Percentiles rank a stretch among this genome's conserved stretches.
Conservation (phyloP, 2,888 invertebrate species). For the Papilio elwesi region DNA sequence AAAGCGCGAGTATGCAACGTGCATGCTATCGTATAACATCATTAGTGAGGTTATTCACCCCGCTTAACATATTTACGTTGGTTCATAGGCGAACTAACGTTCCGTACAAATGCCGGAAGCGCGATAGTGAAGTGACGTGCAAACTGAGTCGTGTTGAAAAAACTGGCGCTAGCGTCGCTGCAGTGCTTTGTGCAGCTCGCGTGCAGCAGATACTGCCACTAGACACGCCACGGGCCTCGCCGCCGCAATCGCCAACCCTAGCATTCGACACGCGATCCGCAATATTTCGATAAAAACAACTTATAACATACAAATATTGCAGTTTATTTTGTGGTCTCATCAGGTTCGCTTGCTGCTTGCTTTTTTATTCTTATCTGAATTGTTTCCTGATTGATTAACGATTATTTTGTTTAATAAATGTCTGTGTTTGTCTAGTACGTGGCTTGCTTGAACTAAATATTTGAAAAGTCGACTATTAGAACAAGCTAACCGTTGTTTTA, state of each 20-base stretch:
- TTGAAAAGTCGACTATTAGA: slow-evolving; percentile 7
- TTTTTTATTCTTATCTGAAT: slow-evolving; percentile 21
- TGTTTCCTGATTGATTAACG: slow-evolving; percentile 21
- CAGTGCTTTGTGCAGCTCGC: slow-evolving; percentile 36
- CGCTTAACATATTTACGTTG: slow-evolving; percentile 29
- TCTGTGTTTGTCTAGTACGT: slow-evolving; percentile 1
- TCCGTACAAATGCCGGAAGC: slow-evolving; percentile 34
- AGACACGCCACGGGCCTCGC: slow-evolving; percentile 30
- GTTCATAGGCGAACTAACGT: slow-evolving; percentile 32
- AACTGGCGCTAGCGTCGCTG: slow-evolving; percentile 23
- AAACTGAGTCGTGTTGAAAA: slow-evolving; percentile 33
- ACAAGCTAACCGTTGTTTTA: slow-evolving; percentile 9
- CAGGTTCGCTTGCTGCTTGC: slow-evolving; percentile 16
- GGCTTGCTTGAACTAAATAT: neutral
- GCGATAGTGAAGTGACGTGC: slow-evolving; percentile 37
- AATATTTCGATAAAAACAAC: slow-evolving; percentile 36
- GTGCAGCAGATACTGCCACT: slow-evolving; percentile 35
- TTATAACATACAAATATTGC: slow-evolving; percentile 35
- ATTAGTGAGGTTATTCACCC: slow-evolving; percentile 31
- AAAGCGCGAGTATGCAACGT: slow-evolving; percentile 3
- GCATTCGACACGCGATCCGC: slow-evolving; percentile 42
- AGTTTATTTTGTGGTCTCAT: slow-evolving; percentile 25
- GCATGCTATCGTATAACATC: neutral
- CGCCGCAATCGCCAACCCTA: slow-evolving; percentile 37
- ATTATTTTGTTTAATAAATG: neutral